Evolutionary conservation across 2,888 invertebrate species (phyloP).

Genomic region (Volucella zonaria): DNA sequence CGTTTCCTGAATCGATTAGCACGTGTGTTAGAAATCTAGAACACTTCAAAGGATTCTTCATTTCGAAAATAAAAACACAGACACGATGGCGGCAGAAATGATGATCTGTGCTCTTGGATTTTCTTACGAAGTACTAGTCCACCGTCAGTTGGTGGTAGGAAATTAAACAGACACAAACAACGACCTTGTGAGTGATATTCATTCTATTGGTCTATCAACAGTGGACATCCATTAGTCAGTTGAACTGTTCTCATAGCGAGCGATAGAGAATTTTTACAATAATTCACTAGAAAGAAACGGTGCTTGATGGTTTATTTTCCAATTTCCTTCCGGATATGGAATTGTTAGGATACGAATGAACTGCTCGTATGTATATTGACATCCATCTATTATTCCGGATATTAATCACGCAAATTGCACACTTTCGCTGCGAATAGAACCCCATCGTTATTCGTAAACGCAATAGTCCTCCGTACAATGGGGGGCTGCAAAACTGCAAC

Average conservation of each 20-base stretch:
- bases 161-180: constrained; percentile 16
- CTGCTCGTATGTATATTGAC: constrained; percentile 55
- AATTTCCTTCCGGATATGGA: constrained; percentile 63
- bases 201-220: neutral
- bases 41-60: constrained; percentile 16
- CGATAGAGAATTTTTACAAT: constrained; percentile 8
- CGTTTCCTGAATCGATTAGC: constrained; percentile 1
- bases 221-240: neutral
- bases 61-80: constrained; percentile 20
- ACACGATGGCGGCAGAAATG: constrained; percentile 23
- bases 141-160: constrained; percentile 3
- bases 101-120: neutral
- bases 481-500: neutral
- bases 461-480: constrained; percentile 1
- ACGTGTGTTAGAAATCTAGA: constrained; percentile 10
- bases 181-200: constrained; percentile 29
- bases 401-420: constrained; percentile 77
- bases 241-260: neutral
- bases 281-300: too few relatives aligned
- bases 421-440: constrained; percentile 36
- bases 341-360: constrained; percentile 31
- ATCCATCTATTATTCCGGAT: constrained; percentile 74
- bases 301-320: constrained; percentile 6
- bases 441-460: constrained; percentile 2
- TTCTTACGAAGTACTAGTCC: constrained; percentile 26